phyloP scores from a whole-genome alignment of 2,888 invertebrate species.

The Galerucella pusilla region DNA sequence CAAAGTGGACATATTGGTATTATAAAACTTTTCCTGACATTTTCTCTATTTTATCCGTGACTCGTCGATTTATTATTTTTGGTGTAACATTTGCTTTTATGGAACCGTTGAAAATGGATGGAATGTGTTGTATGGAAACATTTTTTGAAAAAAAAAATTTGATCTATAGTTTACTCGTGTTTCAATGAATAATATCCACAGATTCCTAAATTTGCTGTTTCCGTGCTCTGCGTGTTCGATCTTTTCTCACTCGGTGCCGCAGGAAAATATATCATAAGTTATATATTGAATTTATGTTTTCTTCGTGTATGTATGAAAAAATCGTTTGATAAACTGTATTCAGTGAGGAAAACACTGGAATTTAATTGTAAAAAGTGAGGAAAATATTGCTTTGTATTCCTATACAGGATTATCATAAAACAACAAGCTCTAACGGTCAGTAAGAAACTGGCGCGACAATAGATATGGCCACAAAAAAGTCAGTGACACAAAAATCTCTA shows the following conservation, averaged over 20 bases:
- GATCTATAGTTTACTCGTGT: conserved; percentile 3
- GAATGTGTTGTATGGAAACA: neutral
- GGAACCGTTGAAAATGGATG: conserved; percentile 1
- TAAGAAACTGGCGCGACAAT: too few relatives aligned
- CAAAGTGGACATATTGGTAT: too few relatives aligned
- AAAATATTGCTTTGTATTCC: too few relatives aligned
- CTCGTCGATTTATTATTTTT: conserved; percentile 6
- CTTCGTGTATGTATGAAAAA: conserved; percentile 1
- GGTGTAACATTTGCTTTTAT: conserved; percentile 2
- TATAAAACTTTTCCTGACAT: neutral
- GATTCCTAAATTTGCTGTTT: conserved; percentile 1
- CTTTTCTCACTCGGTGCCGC: neutral
- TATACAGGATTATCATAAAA: too few relatives aligned
- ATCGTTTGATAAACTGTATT: neutral
- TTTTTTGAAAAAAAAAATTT: neutral
- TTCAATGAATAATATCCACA: conserved; percentile 11
- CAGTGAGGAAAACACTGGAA: neutral
- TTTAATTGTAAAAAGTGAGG: too few relatives aligned
- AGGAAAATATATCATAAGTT: conserved; percentile 6
- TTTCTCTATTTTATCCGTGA: neutral
- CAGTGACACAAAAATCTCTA: too few relatives aligned
- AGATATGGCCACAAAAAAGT: too few relatives aligned
- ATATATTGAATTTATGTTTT: conserved; percentile 6
- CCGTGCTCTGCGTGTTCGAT: conserved; percentile 7
- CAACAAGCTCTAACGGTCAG: too few relatives aligned